These are phyloP conservation scores for Serilophus lunatus DNA, from an alignment of 2,113 vertebrate genomes.

Conservation along the genomic window DNA sequence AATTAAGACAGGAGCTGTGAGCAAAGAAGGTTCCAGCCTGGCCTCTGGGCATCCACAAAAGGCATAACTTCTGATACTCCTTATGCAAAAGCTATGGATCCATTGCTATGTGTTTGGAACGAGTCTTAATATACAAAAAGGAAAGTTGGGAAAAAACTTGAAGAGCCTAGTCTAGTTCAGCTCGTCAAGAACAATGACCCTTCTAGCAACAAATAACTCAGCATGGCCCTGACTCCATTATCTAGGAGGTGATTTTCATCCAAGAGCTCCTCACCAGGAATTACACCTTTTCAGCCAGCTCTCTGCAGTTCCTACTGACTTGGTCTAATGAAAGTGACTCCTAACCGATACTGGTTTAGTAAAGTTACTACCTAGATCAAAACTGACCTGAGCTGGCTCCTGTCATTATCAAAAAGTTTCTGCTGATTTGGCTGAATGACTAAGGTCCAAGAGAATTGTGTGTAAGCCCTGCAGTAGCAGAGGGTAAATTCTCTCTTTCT, in stretches of 20 bases:
- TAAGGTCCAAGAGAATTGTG: constrained; percentile 7
- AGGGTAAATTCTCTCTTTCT: constrained; percentile 17
- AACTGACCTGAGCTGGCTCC: constrained; percentile 30
- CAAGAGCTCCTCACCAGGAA: constrained; percentile 16
- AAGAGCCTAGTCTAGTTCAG: background rate
- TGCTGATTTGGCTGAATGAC: constrained; percentile 31
- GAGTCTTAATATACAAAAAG: background rate
- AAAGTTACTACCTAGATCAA: constrained; percentile 12
- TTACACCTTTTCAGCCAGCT: constrained; percentile 31
- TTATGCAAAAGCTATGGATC: background rate
- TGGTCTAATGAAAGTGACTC: constrained; percentile 10
- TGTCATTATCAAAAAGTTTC: constrained; percentile 21
- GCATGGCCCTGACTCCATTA: background rate
- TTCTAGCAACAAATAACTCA: background rate
- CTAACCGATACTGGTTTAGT: background rate
- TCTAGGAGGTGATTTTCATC: background rate
- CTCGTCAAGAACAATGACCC: background rate
- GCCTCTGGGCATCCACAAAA: background rate
- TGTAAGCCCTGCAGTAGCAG: background rate
- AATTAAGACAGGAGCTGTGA: background rate
- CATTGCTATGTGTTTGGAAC: background rate
- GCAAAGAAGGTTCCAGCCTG: background rate
- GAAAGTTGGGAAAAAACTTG: background rate
- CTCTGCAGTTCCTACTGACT: background rate
- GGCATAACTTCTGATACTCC: background rate